phyloP scores from a whole-genome alignment of 2,113 vertebrate genomes.

The Aspiorhynchus laticeps region DNA sequence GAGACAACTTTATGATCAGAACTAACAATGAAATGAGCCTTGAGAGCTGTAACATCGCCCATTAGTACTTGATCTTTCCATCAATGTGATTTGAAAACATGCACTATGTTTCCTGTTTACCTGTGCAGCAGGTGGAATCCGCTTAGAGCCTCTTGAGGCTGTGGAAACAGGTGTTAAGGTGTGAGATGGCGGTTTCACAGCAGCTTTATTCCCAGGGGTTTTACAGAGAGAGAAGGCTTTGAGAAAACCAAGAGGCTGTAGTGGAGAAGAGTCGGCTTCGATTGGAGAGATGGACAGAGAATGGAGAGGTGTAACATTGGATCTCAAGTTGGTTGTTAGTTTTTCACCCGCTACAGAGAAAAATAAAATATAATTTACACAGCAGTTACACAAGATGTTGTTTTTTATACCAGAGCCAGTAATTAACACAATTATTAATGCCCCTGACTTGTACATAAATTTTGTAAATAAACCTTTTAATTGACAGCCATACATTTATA shows the following conservation, averaged over 20 bases:
- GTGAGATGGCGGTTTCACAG: conserved; percentile 44
- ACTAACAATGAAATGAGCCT: not conserved
- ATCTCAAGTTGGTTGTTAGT: not conserved
- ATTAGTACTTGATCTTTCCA: not conserved
- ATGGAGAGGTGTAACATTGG: conserved; percentile 58
- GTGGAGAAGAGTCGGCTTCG: conserved; percentile 56
- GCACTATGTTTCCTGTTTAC: conserved; percentile 22
- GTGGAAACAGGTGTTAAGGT: conserved; percentile 14
- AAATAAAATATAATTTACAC: not conserved
- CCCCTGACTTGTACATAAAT: not conserved
- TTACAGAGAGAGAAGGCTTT: conserved; percentile 56
- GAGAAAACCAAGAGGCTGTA: conserved; percentile 59
- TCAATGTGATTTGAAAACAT: not conserved
- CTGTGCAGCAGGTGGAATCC: conserved; percentile 47
- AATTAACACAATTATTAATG: not conserved
- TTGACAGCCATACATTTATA: not conserved
- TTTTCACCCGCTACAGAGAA: conserved; percentile 15
- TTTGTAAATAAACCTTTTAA: not conserved
- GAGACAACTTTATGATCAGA: not conserved
- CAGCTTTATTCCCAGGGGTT: conserved; percentile 31
- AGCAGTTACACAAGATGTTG: not conserved
- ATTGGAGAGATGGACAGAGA: conserved; percentile 61
- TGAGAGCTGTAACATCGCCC: not conserved
- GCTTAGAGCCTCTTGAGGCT: conserved; percentile 42
- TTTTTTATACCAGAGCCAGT: no score